Evolutionary conservation across 2,113 vertebrate species (phyloP).

Genomic region (Pithys albifrons): DNA sequence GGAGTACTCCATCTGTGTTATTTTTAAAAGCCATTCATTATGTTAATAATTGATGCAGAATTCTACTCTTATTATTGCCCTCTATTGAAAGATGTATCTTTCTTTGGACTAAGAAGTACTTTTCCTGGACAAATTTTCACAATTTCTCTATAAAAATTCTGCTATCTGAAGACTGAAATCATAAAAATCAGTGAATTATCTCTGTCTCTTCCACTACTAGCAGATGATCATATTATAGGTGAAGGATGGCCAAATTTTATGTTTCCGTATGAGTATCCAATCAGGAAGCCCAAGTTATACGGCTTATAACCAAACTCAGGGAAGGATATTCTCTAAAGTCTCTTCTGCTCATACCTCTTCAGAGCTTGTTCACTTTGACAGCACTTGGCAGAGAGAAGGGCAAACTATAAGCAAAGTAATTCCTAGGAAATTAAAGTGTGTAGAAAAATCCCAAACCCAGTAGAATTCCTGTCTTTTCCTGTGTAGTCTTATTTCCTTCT

Average conservation of each 20-base stretch:
- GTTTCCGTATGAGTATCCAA: neutral
- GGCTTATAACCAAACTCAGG: neutral
- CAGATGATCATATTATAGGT: neutral
- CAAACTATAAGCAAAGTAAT: neutral
- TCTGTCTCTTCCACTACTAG: neutral
- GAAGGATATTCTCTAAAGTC: neutral
- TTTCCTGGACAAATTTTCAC: neutral
- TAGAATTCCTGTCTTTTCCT: neutral
- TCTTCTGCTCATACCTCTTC: neutral
- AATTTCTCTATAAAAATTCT: neutral
- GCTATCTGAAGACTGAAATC: neutral
- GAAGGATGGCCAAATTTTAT: neutral
- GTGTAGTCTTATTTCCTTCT: neutral
- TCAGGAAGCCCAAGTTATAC: neutral
- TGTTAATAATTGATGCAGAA: neutral
- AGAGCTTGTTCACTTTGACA: neutral
- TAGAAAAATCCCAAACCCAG: neutral
- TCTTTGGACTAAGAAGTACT: neutral
- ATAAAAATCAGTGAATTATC: neutral
- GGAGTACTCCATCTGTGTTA: neutral
- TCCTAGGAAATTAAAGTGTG: neutral
- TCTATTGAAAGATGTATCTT: neutral
- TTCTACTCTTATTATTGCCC: neutral
- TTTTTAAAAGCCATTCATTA: neutral
- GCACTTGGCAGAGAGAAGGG: neutral